Base-by-base conservation (phyloP, 1,140 invertebrate genomes). In the Drosophila takahashii region DNA sequence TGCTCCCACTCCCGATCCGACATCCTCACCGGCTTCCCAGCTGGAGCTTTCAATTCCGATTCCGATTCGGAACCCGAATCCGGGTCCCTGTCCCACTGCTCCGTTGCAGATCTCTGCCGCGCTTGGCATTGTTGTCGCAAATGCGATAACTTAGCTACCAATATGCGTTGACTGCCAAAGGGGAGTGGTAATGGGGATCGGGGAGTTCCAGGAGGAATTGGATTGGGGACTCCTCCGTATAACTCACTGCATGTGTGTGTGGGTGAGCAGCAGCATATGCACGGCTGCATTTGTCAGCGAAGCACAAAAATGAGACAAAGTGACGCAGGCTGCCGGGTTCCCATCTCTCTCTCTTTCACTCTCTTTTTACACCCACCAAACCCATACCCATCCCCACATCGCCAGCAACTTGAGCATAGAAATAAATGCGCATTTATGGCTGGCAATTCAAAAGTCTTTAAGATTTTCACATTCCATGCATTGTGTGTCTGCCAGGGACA, bases 251-350 rank as follows among this genome's bases (percentile, higher is more conserved):
- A 72, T 76, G 72, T 77, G 76, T 77, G 75, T 42, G 72, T 60
- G 37, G 48, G 47, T 62, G 34, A 47, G 44, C 54, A 47, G 57
- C 36, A 56, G 75, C 84, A 89, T 89, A 89, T 89, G 84, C 84
- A 89, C 84, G 84, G 84, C 84, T 89, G 84, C 85, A 89, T 89
- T 89, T 89, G 84, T 89, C 84, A 89, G 84, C 84, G 84, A 71
- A 89, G 84, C 84, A 89, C 84, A 89, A 89, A 87, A 89, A 90
- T 89, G 84, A 89, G 84, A 89, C 84, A 89, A 89, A 89, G 85
- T 89, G 84, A 90, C 65, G 85, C 84, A 66, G 66, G 56, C 79
- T 77, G 76, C 60, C 51, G 51, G 41, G 45, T n/a, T 44, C 47
- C 54, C 51, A 51, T 60, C 65, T 50, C 42, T 15, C 39, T 22